A percentile compares a stretch with the other conserved stretches of the same genome.
These are phyloP conservation scores for Acanthochromis polyacanthus DNA, from an alignment of 2,113 vertebrate species.

Conservation along the genomic window DNA sequence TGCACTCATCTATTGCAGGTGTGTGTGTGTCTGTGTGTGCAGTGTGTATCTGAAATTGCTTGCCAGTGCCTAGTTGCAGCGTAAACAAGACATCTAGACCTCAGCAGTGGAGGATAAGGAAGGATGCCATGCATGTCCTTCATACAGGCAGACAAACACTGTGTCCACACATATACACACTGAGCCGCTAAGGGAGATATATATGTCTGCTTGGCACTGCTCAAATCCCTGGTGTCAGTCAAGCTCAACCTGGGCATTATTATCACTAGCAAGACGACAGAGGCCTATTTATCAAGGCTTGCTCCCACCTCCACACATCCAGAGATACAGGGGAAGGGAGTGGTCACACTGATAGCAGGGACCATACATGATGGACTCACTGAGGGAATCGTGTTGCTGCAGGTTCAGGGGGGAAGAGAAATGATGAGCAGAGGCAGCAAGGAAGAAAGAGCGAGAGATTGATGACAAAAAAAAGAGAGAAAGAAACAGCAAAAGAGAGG, in stretches of 20 bases:
- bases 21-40: constrained; percentile 31
- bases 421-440: constrained; percentile 44
- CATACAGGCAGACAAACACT: neutral
- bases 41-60: constrained; percentile 76
- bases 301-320: constrained; percentile 60
- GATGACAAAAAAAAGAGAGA: constrained; percentile 46
- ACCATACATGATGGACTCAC: constrained; percentile 49
- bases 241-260: constrained; percentile 82
- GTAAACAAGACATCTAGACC: constrained; percentile 84
- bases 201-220: constrained; percentile 67
- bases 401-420: constrained; percentile 24
- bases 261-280: constrained; percentile 77
- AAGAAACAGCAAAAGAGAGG: constrained; percentile 22
- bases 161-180: constrained; percentile 28
- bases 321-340: constrained; percentile 58
- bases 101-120: constrained; percentile 74
- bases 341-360: constrained; percentile 40
- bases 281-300: constrained; percentile 75
- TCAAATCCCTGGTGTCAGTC: constrained; percentile 82
- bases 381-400: constrained; percentile 29
- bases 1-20: constrained; percentile 12
- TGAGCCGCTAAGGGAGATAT: constrained; percentile 68
- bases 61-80: constrained; percentile 56
- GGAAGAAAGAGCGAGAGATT: constrained; percentile 49
- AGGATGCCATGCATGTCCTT: constrained; percentile 79